Conservation (phyloP, 2,888 invertebrate genomes). For the Pocota personata region DNA sequence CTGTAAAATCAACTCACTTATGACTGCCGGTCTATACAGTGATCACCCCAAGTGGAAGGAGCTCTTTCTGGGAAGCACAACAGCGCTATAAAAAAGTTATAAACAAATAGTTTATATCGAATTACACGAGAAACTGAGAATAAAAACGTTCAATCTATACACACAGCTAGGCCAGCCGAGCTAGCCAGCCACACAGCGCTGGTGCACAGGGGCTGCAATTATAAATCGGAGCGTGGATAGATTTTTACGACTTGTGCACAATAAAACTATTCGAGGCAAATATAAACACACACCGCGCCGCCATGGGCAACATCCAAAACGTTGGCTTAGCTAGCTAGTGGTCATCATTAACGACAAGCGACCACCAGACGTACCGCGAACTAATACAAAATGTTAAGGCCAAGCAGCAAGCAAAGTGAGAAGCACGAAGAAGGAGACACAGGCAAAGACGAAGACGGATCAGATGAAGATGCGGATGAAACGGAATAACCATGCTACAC, state of each 20-base stretch:
- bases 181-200: slow-evolving; percentile 75
- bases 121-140: slow-evolving; percentile 62
- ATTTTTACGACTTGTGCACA: slow-evolving; percentile 67
- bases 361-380: slow-evolving; percentile 61
- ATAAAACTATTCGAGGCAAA: slow-evolving; percentile 67
- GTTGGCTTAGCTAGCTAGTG: slow-evolving; percentile 74
- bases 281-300: slow-evolving; percentile 55
- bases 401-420: not conserved
- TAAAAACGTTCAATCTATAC: slow-evolving; percentile 15
- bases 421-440: not conserved
- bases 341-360: slow-evolving; percentile 73
- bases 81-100: slow-evolving; percentile 57
- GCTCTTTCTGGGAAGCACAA: slow-evolving; percentile 55
- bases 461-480: slow-evolving; percentile 50
- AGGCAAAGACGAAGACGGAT: slow-evolving; percentile 12
- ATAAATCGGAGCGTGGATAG: slow-evolving; percentile 72
- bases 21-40: slow-evolving; percentile 47
- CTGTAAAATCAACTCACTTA: slow-evolving; percentile 67
- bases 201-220: slow-evolving; percentile 56
- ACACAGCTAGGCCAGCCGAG: slow-evolving; percentile 31
- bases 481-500: slow-evolving; percentile 58
- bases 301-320: slow-evolving; percentile 61
- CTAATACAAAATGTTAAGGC: slow-evolving; percentile 38
- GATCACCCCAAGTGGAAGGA: slow-evolving; percentile 43
- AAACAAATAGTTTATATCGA: slow-evolving; percentile 73